phyloP scores from a whole-genome alignment of 2,888 invertebrate genomes.

The Agrochola lota region DNA sequence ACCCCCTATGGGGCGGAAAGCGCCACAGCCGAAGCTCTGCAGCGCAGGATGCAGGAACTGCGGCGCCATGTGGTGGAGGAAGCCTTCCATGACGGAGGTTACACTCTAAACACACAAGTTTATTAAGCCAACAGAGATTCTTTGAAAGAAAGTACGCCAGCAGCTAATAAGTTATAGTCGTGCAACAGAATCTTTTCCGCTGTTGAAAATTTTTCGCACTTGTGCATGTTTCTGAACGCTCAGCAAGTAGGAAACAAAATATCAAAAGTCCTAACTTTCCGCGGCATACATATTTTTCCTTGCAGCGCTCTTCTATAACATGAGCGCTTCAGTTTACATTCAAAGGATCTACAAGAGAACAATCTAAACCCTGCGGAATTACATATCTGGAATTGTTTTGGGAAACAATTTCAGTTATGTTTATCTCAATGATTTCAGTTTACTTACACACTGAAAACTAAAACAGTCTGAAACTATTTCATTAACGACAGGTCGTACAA shows the following conservation, averaged over 20 bases:
- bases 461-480: conserved; percentile 17
- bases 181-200: not conserved
- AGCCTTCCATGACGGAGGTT: conserved; percentile 84
- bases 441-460: not conserved
- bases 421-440: not conserved
- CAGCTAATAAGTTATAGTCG: not conserved
- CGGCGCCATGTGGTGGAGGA: conserved; percentile 89
- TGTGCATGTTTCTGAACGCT: conserved; percentile 12
- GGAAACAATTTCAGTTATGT: not conserved
- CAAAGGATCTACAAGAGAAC: not conserved
- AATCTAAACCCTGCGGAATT: too few species aligned
- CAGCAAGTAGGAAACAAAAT: conserved; percentile 15
- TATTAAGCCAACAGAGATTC: not conserved
- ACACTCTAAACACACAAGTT: conserved; percentile 65
- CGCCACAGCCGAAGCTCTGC: conserved; percentile 89
- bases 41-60: conserved; percentile 89
- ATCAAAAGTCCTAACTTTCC: not conserved
- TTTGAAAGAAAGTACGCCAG: conserved; percentile 33
- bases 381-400: not conserved
- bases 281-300: not conserved
- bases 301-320: not conserved
- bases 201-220: not conserved
- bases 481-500: conserved; percentile 43
- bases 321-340: not conserved
- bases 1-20: conserved; percentile 88